Evolutionary conservation across 2,113 vertebrate genomes (phyloP).

Genomic region (Percina caprodes): DNA sequence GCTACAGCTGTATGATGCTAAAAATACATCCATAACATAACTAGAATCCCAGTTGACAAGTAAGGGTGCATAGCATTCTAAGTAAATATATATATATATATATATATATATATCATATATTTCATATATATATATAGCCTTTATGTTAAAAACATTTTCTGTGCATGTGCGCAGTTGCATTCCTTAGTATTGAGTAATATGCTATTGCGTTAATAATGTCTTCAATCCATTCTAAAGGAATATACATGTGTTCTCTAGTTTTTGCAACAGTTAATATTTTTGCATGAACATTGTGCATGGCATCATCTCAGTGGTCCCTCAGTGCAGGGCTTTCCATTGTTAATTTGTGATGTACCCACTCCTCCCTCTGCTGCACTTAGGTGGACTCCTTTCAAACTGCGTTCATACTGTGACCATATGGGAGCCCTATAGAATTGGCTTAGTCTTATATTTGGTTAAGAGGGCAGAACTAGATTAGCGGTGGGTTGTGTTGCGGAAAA

Average conservation of each 20-base stretch:
- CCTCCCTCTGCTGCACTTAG: conserved; percentile 52
- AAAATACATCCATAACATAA: conserved; percentile 88
- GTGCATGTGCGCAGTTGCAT: conserved; percentile 89
- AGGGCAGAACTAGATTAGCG: conserved; percentile 50
- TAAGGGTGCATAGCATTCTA: conserved; percentile 89
- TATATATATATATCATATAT: conserved; percentile 77
- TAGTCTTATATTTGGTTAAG: conserved; percentile 64
- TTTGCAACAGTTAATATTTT: conserved; percentile 86
- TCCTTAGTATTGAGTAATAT: conserved; percentile 88
- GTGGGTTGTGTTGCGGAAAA: conserved; percentile 74
- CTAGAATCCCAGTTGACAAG: conserved; percentile 84
- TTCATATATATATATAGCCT: conserved; percentile 79
- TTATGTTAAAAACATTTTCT: conserved; percentile 88
- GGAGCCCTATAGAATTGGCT: conserved; percentile 64
- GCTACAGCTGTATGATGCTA: conserved; percentile 86
- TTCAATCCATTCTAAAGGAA: conserved; percentile 87
- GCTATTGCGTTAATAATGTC: conserved; percentile 86
- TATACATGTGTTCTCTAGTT: conserved; percentile 86
- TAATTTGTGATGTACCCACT: conserved; percentile 36
- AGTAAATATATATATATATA: conserved; percentile 85
- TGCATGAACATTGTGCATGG: conserved; percentile 83
- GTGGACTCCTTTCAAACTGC: conserved; percentile 43
- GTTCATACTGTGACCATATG: conserved; percentile 58
- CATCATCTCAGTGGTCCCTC: conserved; percentile 64
- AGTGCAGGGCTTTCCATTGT: conserved; percentile 54